Evolutionary conservation across 1,140 invertebrate species (phyloP).

Genomic region (Diprion similis): DNA sequence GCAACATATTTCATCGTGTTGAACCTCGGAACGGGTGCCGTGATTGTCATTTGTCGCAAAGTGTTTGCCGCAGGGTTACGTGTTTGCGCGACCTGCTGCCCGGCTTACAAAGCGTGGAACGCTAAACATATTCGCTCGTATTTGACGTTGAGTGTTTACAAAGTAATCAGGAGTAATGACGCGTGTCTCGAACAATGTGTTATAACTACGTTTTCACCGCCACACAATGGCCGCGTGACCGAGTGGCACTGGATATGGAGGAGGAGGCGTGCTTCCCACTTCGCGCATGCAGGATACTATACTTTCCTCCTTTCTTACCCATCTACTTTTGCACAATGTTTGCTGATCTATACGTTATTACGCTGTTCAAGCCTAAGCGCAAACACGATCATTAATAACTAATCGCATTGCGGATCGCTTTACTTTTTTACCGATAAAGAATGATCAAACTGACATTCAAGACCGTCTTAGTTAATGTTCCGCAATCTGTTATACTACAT

Average conservation of each 20-base stretch:
- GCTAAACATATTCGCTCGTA: background rate
- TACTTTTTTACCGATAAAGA: background rate
- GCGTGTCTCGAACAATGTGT: background rate
- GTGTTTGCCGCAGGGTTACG: constrained; percentile 2
- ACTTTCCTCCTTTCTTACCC: too few relatives aligned
- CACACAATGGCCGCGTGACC: constrained; percentile 2
- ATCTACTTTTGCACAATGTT: too few relatives aligned
- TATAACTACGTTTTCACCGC: constrained; percentile 13
- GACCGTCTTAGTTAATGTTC: background rate
- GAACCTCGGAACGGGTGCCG: background rate
- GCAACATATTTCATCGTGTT: too few relatives aligned
- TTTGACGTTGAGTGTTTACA: constrained; percentile 10
- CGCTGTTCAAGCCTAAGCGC: background rate
- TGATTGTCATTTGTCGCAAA: constrained; percentile 2
- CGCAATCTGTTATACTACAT: too few relatives aligned
- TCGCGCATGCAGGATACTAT: too few relatives aligned
- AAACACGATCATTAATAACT: background rate
- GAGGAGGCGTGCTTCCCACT: background rate
- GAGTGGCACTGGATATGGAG: background rate
- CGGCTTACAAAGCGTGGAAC: background rate
- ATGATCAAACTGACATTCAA: too few relatives aligned
- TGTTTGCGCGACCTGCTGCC: background rate
- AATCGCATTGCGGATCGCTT: background rate
- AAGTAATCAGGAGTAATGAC: constrained; percentile 13
- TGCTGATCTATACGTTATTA: too few relatives aligned